Evolutionary conservation across 2,888 invertebrate genomes (phyloP).

Genomic region (Meloe dianella): DNA sequence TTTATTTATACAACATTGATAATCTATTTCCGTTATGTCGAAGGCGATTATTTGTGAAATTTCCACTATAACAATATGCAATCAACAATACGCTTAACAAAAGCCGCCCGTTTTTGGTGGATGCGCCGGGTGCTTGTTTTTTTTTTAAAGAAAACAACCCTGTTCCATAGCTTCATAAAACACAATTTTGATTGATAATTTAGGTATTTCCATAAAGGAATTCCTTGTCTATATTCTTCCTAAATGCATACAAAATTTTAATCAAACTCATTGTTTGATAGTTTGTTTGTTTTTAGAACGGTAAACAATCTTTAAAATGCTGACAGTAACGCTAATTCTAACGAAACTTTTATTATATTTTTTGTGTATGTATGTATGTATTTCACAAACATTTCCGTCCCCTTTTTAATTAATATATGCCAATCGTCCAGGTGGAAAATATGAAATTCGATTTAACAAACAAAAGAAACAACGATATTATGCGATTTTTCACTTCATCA

Average conservation of each 20-base stretch:
- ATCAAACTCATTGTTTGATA: neutral
- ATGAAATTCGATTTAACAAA: neutral
- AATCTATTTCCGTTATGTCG: constrained; percentile 2
- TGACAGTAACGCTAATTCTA: too few relatives aligned
- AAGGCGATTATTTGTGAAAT: neutral
- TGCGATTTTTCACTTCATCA: neutral
- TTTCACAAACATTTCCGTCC: too few relatives aligned
- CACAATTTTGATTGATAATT: neutral
- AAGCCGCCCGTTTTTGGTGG: neutral
- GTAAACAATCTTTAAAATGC: too few relatives aligned
- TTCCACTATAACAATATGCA: neutral
- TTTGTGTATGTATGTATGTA: too few relatives aligned
- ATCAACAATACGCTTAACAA: neutral
- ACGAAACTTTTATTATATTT: too few relatives aligned
- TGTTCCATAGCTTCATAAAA: neutral
- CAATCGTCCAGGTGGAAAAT: neutral
- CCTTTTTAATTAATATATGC: too few relatives aligned
- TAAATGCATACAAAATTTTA: too few relatives aligned
- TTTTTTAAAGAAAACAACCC: neutral
- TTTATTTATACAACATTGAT: neutral
- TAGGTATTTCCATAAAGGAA: neutral
- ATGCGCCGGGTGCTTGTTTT: neutral
- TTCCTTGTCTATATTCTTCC: too few relatives aligned
- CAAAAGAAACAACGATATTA: neutral
- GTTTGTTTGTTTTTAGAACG: neutral